phyloP scores from a whole-genome alignment of 2,113 vertebrate genomes.

The Oxyura jamaicensis region DNA sequence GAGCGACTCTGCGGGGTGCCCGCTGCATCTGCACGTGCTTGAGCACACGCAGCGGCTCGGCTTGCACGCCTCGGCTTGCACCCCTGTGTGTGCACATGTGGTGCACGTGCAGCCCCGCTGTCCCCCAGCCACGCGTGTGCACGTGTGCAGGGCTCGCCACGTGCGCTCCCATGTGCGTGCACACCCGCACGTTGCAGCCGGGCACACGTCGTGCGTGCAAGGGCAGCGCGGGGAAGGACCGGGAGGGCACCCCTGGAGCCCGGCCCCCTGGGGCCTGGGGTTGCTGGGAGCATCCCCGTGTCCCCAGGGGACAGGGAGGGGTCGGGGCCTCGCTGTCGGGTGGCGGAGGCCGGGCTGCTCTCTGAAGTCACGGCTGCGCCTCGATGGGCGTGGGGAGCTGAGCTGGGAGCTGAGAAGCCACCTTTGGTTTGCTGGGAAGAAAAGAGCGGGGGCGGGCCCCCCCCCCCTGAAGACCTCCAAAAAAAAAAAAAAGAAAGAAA shows the following conservation, averaged over 20 bases:
- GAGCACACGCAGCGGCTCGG: rapidly evolving
- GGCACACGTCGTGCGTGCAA: rapidly evolving
- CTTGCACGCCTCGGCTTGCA: not conserved
- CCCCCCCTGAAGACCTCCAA: no score
- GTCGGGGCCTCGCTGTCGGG: rapidly evolving
- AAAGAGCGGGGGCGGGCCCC: no score
- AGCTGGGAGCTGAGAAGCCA: not conserved
- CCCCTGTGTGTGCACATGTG: rapidly evolving
- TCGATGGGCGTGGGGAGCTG: rapidly evolving
- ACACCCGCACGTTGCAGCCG: rapidly evolving
- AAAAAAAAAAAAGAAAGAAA: not conserved
- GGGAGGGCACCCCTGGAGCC: no score
- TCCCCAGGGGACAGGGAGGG: not conserved
- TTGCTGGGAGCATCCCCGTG: not conserved
- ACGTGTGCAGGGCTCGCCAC: rapidly evolving
- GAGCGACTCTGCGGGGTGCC: rapidly evolving
- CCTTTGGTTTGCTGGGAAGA: not conserved
- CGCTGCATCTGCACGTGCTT: rapidly evolving
- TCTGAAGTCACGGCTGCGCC: not conserved
- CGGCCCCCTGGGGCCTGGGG: rapidly evolving
- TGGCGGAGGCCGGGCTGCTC: rapidly evolving
- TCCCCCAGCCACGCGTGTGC: not conserved
- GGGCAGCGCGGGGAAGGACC: rapidly evolving
- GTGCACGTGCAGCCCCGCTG: not conserved
- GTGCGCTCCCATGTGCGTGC: rapidly evolving